phyloP scores from a whole-genome alignment of 2,888 invertebrate species.

The Desoria tigrina region DNA sequence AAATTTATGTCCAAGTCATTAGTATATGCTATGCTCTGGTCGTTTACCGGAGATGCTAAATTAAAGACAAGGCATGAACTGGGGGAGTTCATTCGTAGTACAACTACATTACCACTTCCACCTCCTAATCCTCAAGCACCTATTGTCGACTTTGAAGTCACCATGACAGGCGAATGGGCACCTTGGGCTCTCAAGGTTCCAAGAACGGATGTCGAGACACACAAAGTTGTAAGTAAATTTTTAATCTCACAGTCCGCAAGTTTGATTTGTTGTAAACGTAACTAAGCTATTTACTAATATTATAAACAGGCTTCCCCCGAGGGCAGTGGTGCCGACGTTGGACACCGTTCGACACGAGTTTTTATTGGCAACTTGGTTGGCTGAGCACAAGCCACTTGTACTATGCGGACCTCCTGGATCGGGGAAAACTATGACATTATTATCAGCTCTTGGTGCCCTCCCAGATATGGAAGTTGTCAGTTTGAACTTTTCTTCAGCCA shows the following conservation, averaged over 20 bases:
- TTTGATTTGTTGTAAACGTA: too few relatives aligned
- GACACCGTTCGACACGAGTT: slow-evolving; percentile 99
- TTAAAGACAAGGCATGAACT: slow-evolving; percentile 91
- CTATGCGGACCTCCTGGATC: slow-evolving; percentile 98
- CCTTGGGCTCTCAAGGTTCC: slow-evolving; percentile 98
- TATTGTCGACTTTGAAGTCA: slow-evolving; percentile 94
- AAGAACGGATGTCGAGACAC: slow-evolving; percentile 98
- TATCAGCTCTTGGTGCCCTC: slow-evolving; percentile 93
- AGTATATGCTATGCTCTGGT: slow-evolving; percentile 93
- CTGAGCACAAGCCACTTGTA: slow-evolving; percentile 98
- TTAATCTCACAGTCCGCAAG: too few relatives aligned
- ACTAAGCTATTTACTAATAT: too few relatives aligned
- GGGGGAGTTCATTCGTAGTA: slow-evolving; percentile 91
- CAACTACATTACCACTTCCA: slow-evolving; percentile 90
- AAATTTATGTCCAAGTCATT: slow-evolving; percentile 91
- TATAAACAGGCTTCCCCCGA: too few relatives aligned
- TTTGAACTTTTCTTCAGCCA: slow-evolving; percentile 98
- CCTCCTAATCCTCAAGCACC: slow-evolving; percentile 74
- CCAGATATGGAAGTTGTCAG: slow-evolving; percentile 99
- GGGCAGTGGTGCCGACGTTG: slow-evolving; percentile 96
- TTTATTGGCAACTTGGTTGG: slow-evolving; percentile 95
- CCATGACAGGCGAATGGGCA: slow-evolving; percentile 89
- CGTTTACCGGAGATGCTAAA: slow-evolving; percentile 97
- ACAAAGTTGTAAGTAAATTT: slow-evolving; percentile 99
- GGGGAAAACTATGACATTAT: slow-evolving; percentile 97